Evolutionary conservation across 1,140 invertebrate genomes (phyloP), one percentile per base, ranked within the genome.

Genomic region (Drosophila pachea): DNA sequence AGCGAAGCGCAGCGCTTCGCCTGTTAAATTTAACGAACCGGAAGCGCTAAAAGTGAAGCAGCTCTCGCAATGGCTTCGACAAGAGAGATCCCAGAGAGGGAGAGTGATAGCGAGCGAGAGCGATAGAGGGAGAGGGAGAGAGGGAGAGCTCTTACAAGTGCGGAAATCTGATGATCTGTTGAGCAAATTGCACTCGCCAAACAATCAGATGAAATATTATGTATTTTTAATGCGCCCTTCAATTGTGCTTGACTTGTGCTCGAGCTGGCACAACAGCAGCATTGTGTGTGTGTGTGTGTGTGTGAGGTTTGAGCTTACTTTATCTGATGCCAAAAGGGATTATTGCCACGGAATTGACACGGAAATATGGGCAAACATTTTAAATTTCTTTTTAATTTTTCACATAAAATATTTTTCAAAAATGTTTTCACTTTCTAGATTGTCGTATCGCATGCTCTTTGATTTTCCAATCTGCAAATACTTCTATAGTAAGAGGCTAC

Each of bases 21-120:
- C 62, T 38, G 65, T 86, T 70, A 78, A 82, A 82, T 61, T 73
- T 79, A 84, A 84, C 79, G 81, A 84, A 79, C 62, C 79, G 79
- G 76, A 84, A 84, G 81, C 78, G 79, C 69, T 73, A 68, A 74
- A 64, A 60, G 73, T 66, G 73, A 62, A 77, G 68, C 55, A 56
- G 45, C 54, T 58, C 16, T 58, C 16, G 8, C 58, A 65, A 70
- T 66, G 49, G 68, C 47, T 55, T 45, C 50, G 38, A 45, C 53
- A 22, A 29, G 16, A 29, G 22, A 47, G 0, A 0, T 4, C 36
- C 36, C 22, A 22, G 14, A 43, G 40, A 8, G 11, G 29, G 8
- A 47, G 48, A 14, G 40, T 2, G 6, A 16, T 0, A 14, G 0
- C 4, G 40, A 43, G 4, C n/a, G n/a, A 40, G 12, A 14, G 22